phyloP scores from a whole-genome alignment of 2,888 invertebrate genomes.

The Erpobdella octoculata region DNA sequence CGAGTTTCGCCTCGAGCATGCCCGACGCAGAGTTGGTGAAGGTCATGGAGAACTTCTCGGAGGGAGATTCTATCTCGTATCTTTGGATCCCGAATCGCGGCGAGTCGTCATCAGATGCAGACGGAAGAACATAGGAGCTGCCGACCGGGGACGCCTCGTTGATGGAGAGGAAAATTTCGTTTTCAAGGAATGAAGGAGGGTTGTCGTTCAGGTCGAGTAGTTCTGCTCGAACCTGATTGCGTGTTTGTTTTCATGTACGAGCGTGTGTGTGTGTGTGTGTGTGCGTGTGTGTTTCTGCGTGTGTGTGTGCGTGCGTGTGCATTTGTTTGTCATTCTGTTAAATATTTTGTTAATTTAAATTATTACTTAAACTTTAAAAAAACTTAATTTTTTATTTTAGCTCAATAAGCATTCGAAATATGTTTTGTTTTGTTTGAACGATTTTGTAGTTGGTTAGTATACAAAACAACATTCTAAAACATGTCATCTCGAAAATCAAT shows the following conservation, averaged over 20 bases:
- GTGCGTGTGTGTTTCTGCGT: no score
- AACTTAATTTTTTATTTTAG: no score
- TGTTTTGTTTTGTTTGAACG: no score
- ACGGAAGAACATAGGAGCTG: slow-evolving; percentile 34
- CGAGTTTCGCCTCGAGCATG: slow-evolving; percentile 31
- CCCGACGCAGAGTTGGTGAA: slow-evolving; percentile 31
- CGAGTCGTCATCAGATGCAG: slow-evolving; percentile 37
- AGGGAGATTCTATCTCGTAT: slow-evolving; percentile 33
- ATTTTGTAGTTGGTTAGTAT: no score
- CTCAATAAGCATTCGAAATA: no score
- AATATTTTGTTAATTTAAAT: not conserved
- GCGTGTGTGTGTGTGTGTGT: no score
- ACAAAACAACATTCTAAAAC: no score
- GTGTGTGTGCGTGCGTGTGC: no score
- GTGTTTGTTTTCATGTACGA: not conserved
- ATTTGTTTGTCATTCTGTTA: not conserved
- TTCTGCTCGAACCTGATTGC: slow-evolving; percentile 32
- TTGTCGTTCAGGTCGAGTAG: slow-evolving; percentile 38
- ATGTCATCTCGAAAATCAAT: no score
- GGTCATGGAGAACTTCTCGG: slow-evolving; percentile 24
- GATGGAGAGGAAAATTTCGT: slow-evolving; percentile 32
- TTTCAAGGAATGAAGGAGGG: slow-evolving; percentile 34
- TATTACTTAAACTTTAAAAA: no score
- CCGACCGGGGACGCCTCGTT: slow-evolving; percentile 35
- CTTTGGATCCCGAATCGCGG: slow-evolving; percentile 33